Evolutionary conservation across 2,888 invertebrate genomes (phyloP).

Genomic region (Flabesymbios commensalis): DNA sequence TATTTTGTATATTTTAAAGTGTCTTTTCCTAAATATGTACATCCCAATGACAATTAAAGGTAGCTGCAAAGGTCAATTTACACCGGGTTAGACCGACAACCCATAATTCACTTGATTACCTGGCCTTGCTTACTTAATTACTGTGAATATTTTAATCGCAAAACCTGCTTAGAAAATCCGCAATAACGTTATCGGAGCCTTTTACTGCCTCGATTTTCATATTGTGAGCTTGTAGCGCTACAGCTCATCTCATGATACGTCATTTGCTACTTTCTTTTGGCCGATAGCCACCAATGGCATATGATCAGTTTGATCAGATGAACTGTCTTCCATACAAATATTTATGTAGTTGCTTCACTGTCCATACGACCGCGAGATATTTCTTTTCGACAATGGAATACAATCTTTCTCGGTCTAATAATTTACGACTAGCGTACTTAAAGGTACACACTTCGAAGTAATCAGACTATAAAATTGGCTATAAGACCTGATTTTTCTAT

Average conservation of each 20-base stretch:
- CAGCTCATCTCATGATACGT: slow-evolving; percentile 32
- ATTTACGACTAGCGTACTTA: slow-evolving; percentile 34
- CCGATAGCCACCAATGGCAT: slow-evolving; percentile 27
- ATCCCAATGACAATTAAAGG: too few species aligned
- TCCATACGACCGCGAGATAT: slow-evolving; percentile 34
- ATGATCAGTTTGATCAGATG: slow-evolving; percentile 35
- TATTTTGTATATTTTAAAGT: too few species aligned
- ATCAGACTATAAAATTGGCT: too few species aligned
- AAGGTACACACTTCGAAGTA: too few species aligned
- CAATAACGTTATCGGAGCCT: slow-evolving; percentile 8
- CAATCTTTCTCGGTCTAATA: slow-evolving; percentile 21
- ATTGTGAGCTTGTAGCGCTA: slow-evolving; percentile 21
- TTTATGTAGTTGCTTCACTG: slow-evolving; percentile 24
- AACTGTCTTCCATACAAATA: slow-evolving; percentile 33
- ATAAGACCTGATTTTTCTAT: too few species aligned
- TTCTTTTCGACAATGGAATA: slow-evolving; percentile 35
- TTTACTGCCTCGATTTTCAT: slow-evolving; percentile 21
- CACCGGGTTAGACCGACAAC: too few species aligned
- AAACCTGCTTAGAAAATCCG: not conserved
- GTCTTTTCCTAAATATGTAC: too few species aligned
- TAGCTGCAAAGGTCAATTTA: too few species aligned
- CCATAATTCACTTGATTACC: too few species aligned
- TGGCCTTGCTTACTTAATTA: too few species aligned
- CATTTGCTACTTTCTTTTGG: slow-evolving; percentile 26
- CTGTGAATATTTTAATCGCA: too few species aligned